These are phyloP conservation scores for Nothura maculosa DNA, from an alignment of 2,797 vertebrate species.

Conservation along the genomic window DNA sequence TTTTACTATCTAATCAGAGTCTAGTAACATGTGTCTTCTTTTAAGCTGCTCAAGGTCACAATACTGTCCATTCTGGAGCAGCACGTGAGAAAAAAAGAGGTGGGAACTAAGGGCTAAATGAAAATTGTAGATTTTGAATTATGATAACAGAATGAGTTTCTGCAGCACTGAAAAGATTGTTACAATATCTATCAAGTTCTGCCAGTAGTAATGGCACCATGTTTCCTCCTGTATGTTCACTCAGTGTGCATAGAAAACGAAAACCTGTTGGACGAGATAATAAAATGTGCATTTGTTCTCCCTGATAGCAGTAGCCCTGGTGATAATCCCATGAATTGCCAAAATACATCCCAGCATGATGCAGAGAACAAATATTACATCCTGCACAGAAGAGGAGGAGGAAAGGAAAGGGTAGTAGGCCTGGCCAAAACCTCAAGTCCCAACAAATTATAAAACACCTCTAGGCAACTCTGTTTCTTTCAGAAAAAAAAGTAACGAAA, in stretches of 20 bases:
- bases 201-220: slow-evolving; percentile 41
- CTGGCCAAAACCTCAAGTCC: not conserved
- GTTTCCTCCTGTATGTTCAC: slow-evolving; percentile 27
- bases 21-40: not conserved
- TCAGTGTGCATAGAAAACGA: slow-evolving; percentile 62
- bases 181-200: slow-evolving; percentile 41
- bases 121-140: slow-evolving; percentile 20
- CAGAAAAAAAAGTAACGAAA: not conserved
- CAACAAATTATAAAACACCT: not conserved
- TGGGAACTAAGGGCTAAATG: not conserved
- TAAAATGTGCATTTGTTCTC: slow-evolving; percentile 71
- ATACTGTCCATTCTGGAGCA: not conserved
- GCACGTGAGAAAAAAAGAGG: not conserved
- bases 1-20: not conserved
- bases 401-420: not conserved
- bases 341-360: slow-evolving; percentile 58
- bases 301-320: slow-evolving; percentile 71
- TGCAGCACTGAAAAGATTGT: not conserved
- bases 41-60: not conserved
- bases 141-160: not conserved
- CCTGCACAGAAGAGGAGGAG: not conserved
- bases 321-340: slow-evolving; percentile 75
- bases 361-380: slow-evolving; percentile 38
- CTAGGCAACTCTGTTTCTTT: not conserved
- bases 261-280: slow-evolving; percentile 73